These are phyloP conservation scores for Falco novaeseelandiae DNA, from an alignment of 2,797 vertebrate genomes.

Conservation along the genomic window DNA sequence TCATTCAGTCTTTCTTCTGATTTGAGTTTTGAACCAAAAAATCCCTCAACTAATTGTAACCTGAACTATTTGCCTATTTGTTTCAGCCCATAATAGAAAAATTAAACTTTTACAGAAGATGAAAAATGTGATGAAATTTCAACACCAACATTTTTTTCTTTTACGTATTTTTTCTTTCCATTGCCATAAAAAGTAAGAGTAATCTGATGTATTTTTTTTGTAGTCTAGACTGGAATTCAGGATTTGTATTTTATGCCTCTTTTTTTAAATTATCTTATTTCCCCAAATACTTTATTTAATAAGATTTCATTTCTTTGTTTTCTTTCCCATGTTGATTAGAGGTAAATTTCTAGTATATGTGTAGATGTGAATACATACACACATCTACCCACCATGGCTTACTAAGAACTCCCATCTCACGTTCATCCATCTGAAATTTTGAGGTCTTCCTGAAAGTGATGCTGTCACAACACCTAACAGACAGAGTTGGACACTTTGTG, in stretches of 20 bases:
- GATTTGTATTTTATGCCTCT: neutral
- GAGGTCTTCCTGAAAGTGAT: rapidly evolving
- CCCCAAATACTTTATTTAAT: neutral
- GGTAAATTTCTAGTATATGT: neutral
- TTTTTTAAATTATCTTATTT: neutral
- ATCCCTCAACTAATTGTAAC: neutral
- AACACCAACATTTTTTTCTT: neutral
- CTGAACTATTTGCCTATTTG: neutral
- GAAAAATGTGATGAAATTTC: neutral
- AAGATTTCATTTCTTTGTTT: neutral
- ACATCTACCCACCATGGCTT: rapidly evolving
- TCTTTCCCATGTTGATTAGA: neutral
- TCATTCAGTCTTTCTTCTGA: neutral
- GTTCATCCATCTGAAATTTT: neutral
- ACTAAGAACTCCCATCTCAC: neutral
- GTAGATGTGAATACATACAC: no score
- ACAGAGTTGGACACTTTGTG: neutral
- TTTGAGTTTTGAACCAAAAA: neutral
- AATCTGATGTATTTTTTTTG: neutral
- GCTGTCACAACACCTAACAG: neutral
- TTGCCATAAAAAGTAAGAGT: neutral
- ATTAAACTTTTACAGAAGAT: neutral
- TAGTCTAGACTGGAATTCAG: neutral
- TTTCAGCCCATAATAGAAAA: neutral
- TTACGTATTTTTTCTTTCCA: neutral